A percentile compares a stretch with the other conserved stretches of the same genome.
These are phyloP conservation scores for zebrafish (Danio rerio) DNA, from an alignment of 2,113 vertebrate genomes.

Conservation along the genomic window DNA sequence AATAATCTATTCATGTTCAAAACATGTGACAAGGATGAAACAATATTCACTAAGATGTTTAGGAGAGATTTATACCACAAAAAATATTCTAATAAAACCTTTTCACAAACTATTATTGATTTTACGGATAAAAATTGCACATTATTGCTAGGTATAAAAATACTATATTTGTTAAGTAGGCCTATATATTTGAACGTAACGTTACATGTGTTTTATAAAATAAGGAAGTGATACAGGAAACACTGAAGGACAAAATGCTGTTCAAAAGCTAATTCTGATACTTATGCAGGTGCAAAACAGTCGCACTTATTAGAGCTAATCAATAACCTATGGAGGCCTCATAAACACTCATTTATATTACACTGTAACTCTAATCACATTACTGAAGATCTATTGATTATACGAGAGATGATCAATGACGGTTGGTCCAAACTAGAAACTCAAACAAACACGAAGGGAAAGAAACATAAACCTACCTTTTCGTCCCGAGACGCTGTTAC, in stretches of 20 bases:
- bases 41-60: no score
- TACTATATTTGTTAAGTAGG: no score
- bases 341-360: neutral
- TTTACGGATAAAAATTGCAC: no score
- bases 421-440: neutral
- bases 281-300: neutral
- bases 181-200: no score
- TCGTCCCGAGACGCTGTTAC: neutral
- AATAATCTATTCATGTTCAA: no score
- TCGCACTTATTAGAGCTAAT: neutral
- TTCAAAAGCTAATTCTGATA: neutral
- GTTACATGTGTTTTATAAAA: neutral
- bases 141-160: no score
- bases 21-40: no score
- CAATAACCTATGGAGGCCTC: neutral
- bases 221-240: constrained; percentile 11
- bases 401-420: neutral
- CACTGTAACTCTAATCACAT: neutral
- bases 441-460: neutral
- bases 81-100: no score
- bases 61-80: no score
- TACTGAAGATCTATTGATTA: neutral
- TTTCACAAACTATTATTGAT: no score
- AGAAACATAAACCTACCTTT: neutral
- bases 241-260: neutral